Evolutionary conservation across 2,797 vertebrate species (phyloP).

Genomic region (Platalea minor): DNA sequence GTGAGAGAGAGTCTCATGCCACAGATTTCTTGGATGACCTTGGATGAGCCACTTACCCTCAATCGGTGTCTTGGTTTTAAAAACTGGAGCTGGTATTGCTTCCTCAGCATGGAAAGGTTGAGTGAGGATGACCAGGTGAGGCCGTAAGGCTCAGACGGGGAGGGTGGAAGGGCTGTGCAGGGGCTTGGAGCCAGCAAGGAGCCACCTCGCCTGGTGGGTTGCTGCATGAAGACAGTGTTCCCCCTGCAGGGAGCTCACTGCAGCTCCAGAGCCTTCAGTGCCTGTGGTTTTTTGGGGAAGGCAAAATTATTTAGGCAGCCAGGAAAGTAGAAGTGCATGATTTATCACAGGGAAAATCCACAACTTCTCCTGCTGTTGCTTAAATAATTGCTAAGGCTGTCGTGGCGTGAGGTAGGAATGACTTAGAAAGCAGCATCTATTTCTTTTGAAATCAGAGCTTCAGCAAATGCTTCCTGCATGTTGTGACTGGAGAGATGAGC

Average conservation of each 20-base stretch:
- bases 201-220: rapidly evolving
- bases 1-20: background rate
- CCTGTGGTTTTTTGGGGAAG: background rate
- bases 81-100: background rate
- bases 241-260: background rate
- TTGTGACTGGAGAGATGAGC: background rate
- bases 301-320: background rate
- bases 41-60: background rate
- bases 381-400: background rate
- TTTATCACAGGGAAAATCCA: background rate
- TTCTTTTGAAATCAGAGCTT: conserved; percentile 34
- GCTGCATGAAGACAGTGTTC: background rate
- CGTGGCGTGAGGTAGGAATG: background rate
- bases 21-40: background rate
- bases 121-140: background rate
- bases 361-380: background rate
- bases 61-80: rapidly evolving
- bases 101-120: background rate
- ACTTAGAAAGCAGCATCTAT: background rate
- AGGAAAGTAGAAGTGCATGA: background rate
- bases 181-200: background rate
- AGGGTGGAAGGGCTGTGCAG: too few relatives aligned
- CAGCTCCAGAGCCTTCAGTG: background rate
- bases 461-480: background rate
- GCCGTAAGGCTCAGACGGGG: background rate